phyloP scores from a whole-genome alignment of 2,113 vertebrate species.

The Caracal caracal region DNA sequence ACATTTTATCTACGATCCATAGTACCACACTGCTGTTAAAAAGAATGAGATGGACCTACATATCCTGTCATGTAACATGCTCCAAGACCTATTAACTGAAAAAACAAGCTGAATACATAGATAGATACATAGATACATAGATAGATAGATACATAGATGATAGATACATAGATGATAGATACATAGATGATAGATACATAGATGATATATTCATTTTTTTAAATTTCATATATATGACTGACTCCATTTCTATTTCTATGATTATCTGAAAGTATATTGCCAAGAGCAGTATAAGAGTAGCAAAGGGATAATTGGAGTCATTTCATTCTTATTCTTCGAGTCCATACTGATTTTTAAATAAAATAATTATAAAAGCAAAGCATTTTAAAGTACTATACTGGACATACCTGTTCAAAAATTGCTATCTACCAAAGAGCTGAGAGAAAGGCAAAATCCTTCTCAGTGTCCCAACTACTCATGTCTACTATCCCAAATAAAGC shows the following conservation, averaged over 20 bases:
- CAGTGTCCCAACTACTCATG: not conserved
- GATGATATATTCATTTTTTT: not conserved
- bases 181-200: not conserved
- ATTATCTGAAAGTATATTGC: not conserved
- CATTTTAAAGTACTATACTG: not conserved
- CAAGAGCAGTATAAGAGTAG: not conserved
- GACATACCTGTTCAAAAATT: not conserved
- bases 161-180: no score
- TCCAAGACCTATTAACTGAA: not conserved
- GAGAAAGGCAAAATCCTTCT: not conserved
- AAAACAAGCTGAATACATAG: not conserved
- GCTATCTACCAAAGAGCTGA: not conserved
- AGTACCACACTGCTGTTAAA: not conserved
- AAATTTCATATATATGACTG: not conserved
- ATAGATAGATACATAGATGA: no score
- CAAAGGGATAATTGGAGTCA: not conserved
- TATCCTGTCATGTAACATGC: not conserved
- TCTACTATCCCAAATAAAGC: not conserved
- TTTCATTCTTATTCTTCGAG: constrained; percentile 12
- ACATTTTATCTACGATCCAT: not conserved
- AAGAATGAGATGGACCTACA: not conserved
- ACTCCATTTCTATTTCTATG: not conserved
- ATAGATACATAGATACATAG: no score
- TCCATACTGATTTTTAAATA: not conserved
- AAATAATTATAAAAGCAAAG: not conserved